Evolutionary conservation across 2,888 invertebrate genomes (phyloP).

Genomic region (Xestia c-nigrum): DNA sequence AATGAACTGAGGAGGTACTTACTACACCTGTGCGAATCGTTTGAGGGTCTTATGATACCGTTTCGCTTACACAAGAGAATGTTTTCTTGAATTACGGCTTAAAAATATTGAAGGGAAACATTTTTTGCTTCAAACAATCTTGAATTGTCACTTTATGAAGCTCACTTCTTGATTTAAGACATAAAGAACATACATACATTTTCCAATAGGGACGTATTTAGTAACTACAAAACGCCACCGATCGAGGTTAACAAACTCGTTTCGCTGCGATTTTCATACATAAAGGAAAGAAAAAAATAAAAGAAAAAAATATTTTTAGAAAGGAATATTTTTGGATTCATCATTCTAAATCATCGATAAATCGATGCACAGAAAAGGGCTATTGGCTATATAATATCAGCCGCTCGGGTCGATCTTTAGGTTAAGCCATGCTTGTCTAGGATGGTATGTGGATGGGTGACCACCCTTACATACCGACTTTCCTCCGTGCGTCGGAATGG

Average conservation of each 20-base stretch:
- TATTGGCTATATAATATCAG: too few relatives aligned
- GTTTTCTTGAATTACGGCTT: neutral
- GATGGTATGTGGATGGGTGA: too few relatives aligned
- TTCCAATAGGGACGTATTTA: neutral
- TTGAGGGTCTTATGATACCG: constrained; percentile 17
- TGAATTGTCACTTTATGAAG: neutral
- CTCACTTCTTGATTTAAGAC: neutral
- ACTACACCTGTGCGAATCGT: constrained; percentile 32
- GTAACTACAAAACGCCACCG: neutral
- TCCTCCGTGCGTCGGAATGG: too few relatives aligned
- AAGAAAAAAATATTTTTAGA: too few relatives aligned
- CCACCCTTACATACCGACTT: too few relatives aligned
- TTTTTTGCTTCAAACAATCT: neutral
- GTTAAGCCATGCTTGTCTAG: too few relatives aligned
- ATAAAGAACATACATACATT: neutral
- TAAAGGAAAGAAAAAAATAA: too few relatives aligned
- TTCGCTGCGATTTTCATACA: neutral
- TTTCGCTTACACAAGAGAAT: neutral
- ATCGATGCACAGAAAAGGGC: neutral
- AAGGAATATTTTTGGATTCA: neutral
- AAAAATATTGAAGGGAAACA: constrained; percentile 1
- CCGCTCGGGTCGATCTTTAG: too few relatives aligned
- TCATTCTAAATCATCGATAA: neutral
- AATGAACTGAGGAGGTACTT: constrained; percentile 35
- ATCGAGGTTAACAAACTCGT: neutral